A percentile compares a stretch with the other conserved stretches of the same genome.
Conservation (phyloP, 1,140 invertebrate genomes). For the Mamestra configurata region DNA sequence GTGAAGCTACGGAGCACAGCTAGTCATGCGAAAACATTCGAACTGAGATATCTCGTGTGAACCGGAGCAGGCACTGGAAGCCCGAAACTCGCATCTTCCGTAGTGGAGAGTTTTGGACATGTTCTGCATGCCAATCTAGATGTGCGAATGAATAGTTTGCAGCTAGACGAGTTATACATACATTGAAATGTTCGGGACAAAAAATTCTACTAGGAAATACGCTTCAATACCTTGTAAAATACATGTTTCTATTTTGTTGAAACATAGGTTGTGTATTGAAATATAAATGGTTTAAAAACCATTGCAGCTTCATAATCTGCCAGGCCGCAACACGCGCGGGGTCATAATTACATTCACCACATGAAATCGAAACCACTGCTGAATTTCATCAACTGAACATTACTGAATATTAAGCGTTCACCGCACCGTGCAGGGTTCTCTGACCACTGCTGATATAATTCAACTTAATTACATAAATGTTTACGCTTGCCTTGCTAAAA, state of each 20-base stretch:
- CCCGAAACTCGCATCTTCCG: too few relatives aligned
- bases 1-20: too few relatives aligned
- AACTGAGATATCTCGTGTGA: background rate
- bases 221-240: too few relatives aligned
- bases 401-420: background rate
- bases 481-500: too few relatives aligned
- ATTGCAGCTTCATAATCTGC: background rate
- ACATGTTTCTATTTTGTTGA: too few relatives aligned
- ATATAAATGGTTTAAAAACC: background rate
- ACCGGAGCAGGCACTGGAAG: background rate
- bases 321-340: background rate
- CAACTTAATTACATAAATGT: background rate
- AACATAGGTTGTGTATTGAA: too few relatives aligned
- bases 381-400: background rate
- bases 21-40: background rate
- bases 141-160: too few relatives aligned
- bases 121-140: too few relatives aligned
- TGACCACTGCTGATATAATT: background rate
- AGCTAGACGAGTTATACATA: too few relatives aligned
- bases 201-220: too few relatives aligned
- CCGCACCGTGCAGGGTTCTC: background rate
- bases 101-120: too few relatives aligned
- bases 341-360: constrained; percentile 22
- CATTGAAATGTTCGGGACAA: too few relatives aligned
- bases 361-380: constrained; percentile 9